phyloP scores from a whole-genome alignment of 2,113 vertebrate genomes.

The Passer domesticus region DNA sequence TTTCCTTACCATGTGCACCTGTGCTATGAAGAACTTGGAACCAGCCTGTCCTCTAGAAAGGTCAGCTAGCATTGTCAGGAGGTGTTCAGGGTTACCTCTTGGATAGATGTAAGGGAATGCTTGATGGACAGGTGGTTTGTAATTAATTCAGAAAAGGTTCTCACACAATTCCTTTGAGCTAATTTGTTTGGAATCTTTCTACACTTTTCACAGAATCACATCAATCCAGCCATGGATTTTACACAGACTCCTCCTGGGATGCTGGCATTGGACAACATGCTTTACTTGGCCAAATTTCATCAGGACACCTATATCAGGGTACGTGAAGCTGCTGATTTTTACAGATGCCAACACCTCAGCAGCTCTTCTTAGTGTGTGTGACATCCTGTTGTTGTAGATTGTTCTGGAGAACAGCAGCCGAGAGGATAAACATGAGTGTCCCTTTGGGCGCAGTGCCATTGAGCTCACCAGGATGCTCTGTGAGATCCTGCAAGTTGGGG shows the following conservation, averaged over 20 bases:
- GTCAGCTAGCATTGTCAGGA: background rate
- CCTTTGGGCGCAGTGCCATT: constrained; percentile 96
- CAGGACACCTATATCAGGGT: constrained; percentile 98
- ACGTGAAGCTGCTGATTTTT: background rate
- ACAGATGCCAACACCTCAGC: background rate
- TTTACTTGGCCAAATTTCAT: constrained; percentile 93
- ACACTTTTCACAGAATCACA: constrained; percentile 83
- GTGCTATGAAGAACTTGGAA: background rate
- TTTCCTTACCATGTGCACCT: background rate
- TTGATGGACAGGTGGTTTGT: background rate
- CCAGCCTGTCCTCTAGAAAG: background rate
- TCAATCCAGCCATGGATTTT: constrained; percentile 97
- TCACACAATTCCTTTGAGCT: background rate
- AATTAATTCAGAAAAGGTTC: background rate
- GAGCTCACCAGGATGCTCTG: constrained; percentile 96
- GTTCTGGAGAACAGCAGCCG: constrained; percentile 97
- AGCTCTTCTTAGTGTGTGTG: background rate
- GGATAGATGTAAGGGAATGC: background rate
- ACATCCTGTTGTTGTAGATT: constrained; percentile 74
- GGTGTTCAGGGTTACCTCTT: background rate
- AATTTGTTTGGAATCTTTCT: constrained; percentile 8
- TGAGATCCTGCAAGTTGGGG: constrained; percentile 96
- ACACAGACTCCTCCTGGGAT: constrained; percentile 96
- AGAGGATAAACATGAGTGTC: constrained; percentile 96
- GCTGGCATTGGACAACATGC: constrained; percentile 97